Percentiles rank a stretch among this genome's conserved stretches.
These are phyloP conservation scores for Tribolium castaneum DNA, from an alignment of 1,140 invertebrate species.

Conservation along the genomic window DNA sequence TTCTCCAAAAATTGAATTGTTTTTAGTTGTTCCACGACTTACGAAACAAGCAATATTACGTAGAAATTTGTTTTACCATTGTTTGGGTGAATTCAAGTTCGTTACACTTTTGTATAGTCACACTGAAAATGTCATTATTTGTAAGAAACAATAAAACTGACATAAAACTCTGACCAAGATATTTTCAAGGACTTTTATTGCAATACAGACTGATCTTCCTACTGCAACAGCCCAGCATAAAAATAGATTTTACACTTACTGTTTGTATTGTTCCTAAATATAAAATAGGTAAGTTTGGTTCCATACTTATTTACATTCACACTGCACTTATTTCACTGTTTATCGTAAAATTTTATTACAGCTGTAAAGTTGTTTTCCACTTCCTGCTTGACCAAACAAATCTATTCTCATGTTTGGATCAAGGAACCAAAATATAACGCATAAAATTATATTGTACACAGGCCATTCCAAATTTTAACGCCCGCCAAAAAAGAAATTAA, in stretches of 20 bases:
- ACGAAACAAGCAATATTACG: slow-evolving; percentile 2
- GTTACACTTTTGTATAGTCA: slow-evolving; percentile 32
- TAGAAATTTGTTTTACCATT: slow-evolving; percentile 5
- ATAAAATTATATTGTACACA: no score
- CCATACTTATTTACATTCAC: not conserved
- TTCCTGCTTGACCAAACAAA: not conserved
- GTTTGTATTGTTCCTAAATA: no score
- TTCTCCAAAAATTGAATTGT: slow-evolving; percentile 7
- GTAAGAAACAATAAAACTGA: slow-evolving; percentile 33
- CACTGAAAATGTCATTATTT: slow-evolving; percentile 34
- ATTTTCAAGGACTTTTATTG: slow-evolving; percentile 21
- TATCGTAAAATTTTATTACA: not conserved
- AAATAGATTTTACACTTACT: not conserved
- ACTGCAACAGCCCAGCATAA: not conserved
- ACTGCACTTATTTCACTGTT: not conserved
- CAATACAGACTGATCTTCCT: not conserved
- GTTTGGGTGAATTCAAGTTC: not conserved
- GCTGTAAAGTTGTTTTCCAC: not conserved
- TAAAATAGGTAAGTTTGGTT: not conserved
- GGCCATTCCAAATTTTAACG: no score
- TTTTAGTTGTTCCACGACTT: not conserved
- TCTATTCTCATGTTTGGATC: not conserved
- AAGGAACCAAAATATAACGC: no score
- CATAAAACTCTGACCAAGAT: slow-evolving; percentile 26
- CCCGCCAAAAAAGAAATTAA: no score